A percentile compares a stretch with the other conserved stretches of the same genome.
Conservation (phyloP, 2,797 vertebrate genomes). For the Sciurus vulgaris region DNA sequence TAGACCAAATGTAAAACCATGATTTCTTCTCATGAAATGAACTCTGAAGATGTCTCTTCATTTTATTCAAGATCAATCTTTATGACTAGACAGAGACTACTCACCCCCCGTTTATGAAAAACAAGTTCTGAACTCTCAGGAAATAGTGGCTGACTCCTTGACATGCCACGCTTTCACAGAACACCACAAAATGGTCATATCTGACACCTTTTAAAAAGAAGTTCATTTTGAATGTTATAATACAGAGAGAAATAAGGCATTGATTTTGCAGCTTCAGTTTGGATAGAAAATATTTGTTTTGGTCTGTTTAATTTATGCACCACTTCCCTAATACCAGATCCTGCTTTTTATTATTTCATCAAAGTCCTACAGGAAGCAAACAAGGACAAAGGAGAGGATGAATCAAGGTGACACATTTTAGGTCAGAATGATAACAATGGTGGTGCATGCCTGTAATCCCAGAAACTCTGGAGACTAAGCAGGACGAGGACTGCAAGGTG, state of each 20-base stretch:
- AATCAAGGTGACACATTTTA: not conserved
- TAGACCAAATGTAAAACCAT: slow-evolving; percentile 52
- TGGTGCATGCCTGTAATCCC: not conserved
- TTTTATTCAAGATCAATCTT: slow-evolving; percentile 53
- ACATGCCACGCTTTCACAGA: not conserved
- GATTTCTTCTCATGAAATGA: slow-evolving; percentile 58
- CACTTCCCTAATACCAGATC: not conserved
- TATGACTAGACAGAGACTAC: slow-evolving; percentile 33
- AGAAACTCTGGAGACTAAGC: too few relatives aligned
- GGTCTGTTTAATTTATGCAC: not conserved
- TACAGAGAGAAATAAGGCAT: slow-evolving; percentile 39
- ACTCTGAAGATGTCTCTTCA: slow-evolving; percentile 30
- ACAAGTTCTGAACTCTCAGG: not conserved
- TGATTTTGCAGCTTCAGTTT: slow-evolving; percentile 46
- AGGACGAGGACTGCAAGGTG: too few relatives aligned
- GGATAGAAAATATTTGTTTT: slow-evolving; percentile 11
- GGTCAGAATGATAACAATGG: not conserved
- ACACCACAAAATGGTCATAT: not conserved
- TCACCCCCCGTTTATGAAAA: slow-evolving; percentile 1
- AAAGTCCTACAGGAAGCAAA: not conserved
- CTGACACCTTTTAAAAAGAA: slow-evolving; percentile 23
- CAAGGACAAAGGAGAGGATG: not conserved
- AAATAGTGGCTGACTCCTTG: not conserved
- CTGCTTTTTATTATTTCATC: slow-evolving; percentile 44
- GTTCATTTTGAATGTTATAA: not conserved